These are phyloP conservation scores for Coreoperca whiteheadi DNA, from an alignment of 2,113 vertebrate genomes.

Conservation along the genomic window DNA sequence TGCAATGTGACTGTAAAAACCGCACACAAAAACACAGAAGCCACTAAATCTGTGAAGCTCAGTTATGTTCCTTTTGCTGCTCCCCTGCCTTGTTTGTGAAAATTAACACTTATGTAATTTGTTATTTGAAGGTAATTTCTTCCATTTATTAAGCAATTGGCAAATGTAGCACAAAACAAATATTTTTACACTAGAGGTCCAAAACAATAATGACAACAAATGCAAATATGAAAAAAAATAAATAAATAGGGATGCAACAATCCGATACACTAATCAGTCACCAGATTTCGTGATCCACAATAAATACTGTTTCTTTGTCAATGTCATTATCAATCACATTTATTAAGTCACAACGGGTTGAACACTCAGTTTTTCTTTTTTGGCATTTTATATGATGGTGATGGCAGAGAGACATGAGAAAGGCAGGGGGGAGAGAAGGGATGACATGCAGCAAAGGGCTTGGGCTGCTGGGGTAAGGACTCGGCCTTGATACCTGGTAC, in stretches of 20 bases:
- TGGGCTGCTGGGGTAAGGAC: no score
- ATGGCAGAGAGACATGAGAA: no score
- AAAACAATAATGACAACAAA: background rate
- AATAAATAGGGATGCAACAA: background rate
- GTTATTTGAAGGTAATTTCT: background rate
- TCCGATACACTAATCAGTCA: background rate
- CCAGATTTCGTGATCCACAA: background rate
- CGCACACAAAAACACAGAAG: constrained; percentile 23
- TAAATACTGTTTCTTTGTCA: background rate
- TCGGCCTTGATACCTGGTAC: no score
- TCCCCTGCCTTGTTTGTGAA: background rate
- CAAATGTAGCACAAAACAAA: background rate
- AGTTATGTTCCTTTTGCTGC: background rate
- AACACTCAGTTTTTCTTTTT: background rate
- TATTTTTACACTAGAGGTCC: background rate
- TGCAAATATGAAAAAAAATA: background rate
- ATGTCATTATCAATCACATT: background rate
- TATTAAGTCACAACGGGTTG: background rate
- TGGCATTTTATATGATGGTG: no score
- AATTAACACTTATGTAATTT: constrained; percentile 5
- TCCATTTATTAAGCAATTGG: background rate
- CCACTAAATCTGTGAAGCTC: constrained; percentile 1
- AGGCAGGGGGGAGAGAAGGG: no score
- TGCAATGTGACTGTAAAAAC: constrained; percentile 6
- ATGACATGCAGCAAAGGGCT: no score